Evolutionary conservation across 53 echinoderm and acorn worm genomes (phyloP).

Genomic region (Luidia sarsii): DNA sequence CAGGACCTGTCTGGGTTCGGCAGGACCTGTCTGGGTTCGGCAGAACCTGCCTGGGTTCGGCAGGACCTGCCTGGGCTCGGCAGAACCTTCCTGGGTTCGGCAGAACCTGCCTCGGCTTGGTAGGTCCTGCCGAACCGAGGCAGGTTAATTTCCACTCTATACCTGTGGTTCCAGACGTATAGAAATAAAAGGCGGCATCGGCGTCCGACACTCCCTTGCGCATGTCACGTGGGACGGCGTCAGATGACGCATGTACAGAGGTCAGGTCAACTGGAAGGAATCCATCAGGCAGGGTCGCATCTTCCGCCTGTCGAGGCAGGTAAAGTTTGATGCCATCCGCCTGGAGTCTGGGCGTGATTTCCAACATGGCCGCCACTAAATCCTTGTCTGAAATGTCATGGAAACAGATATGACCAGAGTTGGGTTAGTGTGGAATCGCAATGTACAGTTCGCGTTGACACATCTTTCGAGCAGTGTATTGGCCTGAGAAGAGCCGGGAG

Average conservation of each 20-base stretch:
- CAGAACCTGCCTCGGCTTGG: too few relatives aligned
- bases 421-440: too few relatives aligned
- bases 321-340: constrained; percentile 38
- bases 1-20: too few relatives aligned
- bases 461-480: too few relatives aligned
- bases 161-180: constrained; percentile 88
- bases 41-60: too few relatives aligned
- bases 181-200: constrained; percentile 59
- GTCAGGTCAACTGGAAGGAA: constrained; percentile 19
- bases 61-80: too few relatives aligned
- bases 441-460: too few relatives aligned
- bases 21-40: too few relatives aligned
- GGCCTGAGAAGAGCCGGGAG: too few relatives aligned
- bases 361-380: constrained; percentile 42
- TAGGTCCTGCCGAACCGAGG: neutral
- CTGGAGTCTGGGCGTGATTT: constrained; percentile 37
- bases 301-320: neutral
- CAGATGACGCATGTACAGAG: constrained; percentile 5
- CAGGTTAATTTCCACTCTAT: too few relatives aligned
- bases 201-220: neutral
- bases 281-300: constrained; percentile 7
- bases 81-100: too few relatives aligned
- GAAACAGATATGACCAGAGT: too few relatives aligned
- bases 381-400: constrained; percentile 23
- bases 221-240: constrained; percentile 15